Evolutionary conservation across 2,888 invertebrate species (phyloP).

Genomic region (Coelogynopora nodosa): DNA sequence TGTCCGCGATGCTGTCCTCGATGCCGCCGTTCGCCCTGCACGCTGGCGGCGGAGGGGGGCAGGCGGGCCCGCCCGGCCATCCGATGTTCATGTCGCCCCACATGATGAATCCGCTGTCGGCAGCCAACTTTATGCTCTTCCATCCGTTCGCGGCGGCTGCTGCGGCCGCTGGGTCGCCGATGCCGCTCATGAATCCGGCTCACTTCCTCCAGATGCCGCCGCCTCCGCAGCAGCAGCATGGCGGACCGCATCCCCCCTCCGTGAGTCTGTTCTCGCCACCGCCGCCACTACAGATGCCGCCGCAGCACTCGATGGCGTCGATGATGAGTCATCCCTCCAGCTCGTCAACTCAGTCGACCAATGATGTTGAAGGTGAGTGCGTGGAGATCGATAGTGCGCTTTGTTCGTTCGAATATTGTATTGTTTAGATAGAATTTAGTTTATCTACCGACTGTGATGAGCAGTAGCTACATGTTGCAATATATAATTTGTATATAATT

Average conservation of each 20-base stretch:
- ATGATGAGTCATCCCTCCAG: background rate
- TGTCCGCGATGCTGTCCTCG: background rate
- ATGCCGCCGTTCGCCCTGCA: background rate
- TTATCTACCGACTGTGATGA: no score
- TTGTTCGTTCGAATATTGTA: no score
- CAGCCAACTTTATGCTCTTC: background rate
- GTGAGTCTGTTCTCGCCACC: background rate
- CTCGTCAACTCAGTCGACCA: background rate
- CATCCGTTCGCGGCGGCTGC: background rate
- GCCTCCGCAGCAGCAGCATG: background rate
- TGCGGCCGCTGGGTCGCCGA: background rate
- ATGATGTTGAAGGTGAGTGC: no score
- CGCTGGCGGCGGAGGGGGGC: background rate
- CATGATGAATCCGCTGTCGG: background rate
- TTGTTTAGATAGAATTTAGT: no score
- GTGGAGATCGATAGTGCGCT: no score
- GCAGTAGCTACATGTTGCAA: no score
- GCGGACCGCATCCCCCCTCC: no score
- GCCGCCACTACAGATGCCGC: background rate
- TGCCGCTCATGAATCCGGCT: background rate
- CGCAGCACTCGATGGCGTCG: background rate
- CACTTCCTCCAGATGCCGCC: background rate
- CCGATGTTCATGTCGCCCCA: background rate
- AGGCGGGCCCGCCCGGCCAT: background rate
- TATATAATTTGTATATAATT: no score